Evolutionary conservation across 2,888 invertebrate species (phyloP), one percentile per base, ranked within the genome.

Genomic region (Hemithea aestivaria): DNA sequence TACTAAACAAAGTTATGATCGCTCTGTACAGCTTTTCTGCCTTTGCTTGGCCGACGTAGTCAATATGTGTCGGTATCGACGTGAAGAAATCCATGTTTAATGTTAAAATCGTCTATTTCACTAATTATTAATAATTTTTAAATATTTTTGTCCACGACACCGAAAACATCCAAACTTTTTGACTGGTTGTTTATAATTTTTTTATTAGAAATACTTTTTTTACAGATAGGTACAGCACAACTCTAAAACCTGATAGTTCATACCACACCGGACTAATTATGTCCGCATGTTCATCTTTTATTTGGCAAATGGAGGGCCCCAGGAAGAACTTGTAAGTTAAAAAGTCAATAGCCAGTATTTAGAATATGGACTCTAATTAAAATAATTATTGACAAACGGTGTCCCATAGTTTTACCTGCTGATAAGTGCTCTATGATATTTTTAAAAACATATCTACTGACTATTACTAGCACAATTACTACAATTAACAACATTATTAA

Each of bases 11-110:
- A 6, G 96, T 92, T 43, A 98, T 96, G 35, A 98, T 97, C 7
- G 95, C 91, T 66, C 97, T 91, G 27, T 96, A 97, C 36, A 95
- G 83, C 66, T 92, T 94, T 74, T 98, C 98, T 1, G 97, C 97
- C 71, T 92, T 92, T 7, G 93, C 93, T 82, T 97, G 97, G 0
- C 97, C 97, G 44, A 94, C 96, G 77, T 93, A 97, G 69, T 97
- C 97, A 47, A 88, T 84, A 31, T 88, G 87, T 1, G 88, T 88
- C 3, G 88, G 88, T 50, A 88, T 84, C 6, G 87, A 84, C 23
- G 76, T 66, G 38, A 88, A 84, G 60, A 83, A 80, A 58, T 87
- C 84, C 88, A 88, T 88, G 40, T 48, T 70, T n/a, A 20, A n/a
- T n/a, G n/a, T n/a, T n/a, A n/a, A n/a, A n/a, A n/a, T n/a, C 31